phyloP scores from a whole-genome alignment of 1,140 invertebrate genomes.

The Globodera ellingtonae region DNA sequence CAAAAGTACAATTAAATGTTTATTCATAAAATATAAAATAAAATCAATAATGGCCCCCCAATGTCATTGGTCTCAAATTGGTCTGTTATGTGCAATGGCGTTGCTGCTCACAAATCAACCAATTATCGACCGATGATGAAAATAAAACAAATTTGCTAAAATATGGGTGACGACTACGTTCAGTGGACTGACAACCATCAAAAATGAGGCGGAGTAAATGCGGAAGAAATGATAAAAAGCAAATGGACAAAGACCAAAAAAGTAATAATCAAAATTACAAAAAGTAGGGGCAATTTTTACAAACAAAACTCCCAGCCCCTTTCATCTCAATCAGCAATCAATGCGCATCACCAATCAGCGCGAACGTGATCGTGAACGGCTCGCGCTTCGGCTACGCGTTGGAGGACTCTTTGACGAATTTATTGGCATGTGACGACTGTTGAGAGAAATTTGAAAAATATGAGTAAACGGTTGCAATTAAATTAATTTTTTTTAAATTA shows the following conservation, averaged over 20 bases:
- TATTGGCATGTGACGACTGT: neutral
- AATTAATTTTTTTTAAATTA: too few relatives aligned
- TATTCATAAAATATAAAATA: too few relatives aligned
- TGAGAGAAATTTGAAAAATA: too few relatives aligned
- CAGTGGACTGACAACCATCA: too few relatives aligned
- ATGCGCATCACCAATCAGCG: neutral
- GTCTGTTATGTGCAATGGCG: too few relatives aligned
- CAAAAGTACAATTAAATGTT: too few relatives aligned
- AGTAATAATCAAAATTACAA: neutral
- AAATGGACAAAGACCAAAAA: neutral
- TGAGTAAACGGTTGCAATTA: too few relatives aligned
- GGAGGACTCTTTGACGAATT: neutral
- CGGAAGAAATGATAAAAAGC: too few relatives aligned
- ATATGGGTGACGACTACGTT: too few relatives aligned
- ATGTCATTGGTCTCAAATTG: too few relatives aligned
- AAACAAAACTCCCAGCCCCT: neutral
- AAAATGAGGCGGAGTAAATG: too few relatives aligned
- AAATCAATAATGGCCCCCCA: too few relatives aligned
- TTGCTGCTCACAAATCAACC: neutral
- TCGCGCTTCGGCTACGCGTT: neutral
- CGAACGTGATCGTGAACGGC: constrained; percentile 15
- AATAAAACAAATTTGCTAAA: neutral
- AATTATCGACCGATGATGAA: neutral
- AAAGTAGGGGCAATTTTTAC: neutral
- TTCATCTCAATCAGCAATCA: neutral